Percentiles rank a stretch among this genome's conserved stretches.
Evolutionary conservation across 2,888 invertebrate genomes (phyloP).

Genomic region (Tipula unca): DNA sequence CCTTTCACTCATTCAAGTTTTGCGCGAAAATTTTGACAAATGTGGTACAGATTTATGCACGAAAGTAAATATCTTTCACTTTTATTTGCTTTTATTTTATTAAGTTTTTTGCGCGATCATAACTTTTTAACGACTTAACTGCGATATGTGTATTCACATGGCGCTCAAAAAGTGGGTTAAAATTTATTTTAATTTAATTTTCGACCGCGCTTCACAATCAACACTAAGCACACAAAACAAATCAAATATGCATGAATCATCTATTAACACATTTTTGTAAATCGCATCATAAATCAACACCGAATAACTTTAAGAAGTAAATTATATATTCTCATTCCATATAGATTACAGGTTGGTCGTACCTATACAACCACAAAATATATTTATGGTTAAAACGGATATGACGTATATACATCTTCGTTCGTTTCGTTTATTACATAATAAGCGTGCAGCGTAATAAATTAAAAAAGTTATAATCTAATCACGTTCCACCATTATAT

Average conservation of each 20-base stretch:
- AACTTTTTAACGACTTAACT: not conserved
- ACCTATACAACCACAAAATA: not conserved
- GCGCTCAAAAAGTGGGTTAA: not conserved
- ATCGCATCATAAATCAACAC: not conserved
- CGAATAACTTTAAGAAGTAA: not conserved
- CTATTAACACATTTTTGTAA: not conserved
- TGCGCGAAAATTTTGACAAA: not conserved
- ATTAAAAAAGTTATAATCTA: not conserved
- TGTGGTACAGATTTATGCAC: not conserved
- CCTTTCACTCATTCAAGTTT: not conserved
- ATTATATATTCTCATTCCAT: not conserved
- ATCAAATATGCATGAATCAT: not conserved
- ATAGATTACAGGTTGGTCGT: not conserved
- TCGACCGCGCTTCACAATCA: no score
- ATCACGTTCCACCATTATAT: not conserved
- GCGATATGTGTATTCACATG: not conserved
- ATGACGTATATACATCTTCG: not conserved
- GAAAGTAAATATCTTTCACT: not conserved
- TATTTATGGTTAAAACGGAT: not conserved
- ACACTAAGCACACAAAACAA: not conserved
- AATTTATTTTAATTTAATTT: not conserved
- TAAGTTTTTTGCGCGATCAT: not conserved
- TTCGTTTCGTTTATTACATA: not conserved
- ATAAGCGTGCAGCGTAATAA: not conserved
- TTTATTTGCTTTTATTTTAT: no score